These are phyloP conservation scores for Physocephala rufipes DNA, from an alignment of 2,888 invertebrate species.

Conservation along the genomic window DNA sequence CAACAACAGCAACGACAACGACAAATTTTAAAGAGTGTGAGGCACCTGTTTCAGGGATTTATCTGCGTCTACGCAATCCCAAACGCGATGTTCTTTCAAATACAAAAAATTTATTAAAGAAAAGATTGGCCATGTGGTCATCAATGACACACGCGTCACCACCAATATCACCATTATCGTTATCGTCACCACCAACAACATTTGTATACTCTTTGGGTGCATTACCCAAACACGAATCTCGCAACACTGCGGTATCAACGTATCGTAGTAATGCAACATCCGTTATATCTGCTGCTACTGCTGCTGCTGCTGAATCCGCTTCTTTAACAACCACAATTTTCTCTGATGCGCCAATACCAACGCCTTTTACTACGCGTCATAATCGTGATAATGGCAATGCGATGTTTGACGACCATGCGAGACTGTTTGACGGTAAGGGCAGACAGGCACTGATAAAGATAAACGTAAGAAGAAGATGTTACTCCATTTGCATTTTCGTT, in stretches of 20 bases:
- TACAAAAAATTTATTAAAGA: background rate
- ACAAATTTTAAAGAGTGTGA: slow-evolving; percentile 42
- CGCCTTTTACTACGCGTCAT: background rate
- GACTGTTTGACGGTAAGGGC: too few relatives aligned
- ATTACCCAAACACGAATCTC: background rate
- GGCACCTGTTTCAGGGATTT: slow-evolving; percentile 6
- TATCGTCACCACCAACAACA: slow-evolving; percentile 9
- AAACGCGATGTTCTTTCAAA: background rate
- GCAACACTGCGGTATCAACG: background rate
- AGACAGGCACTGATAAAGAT: too few relatives aligned
- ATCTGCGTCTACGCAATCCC: background rate
- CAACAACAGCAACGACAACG: slow-evolving; percentile 42
- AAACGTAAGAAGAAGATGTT: too few relatives aligned
- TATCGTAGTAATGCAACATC: slow-evolving; percentile 10
- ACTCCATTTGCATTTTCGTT: too few relatives aligned
- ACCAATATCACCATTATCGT: background rate
- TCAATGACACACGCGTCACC: background rate
- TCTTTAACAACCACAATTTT: slow-evolving; percentile 16
- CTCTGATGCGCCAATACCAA: slow-evolving; percentile 9
- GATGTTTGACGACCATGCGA: too few relatives aligned
- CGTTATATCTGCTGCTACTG: slow-evolving; percentile 14
- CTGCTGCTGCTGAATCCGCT: slow-evolving; percentile 25
- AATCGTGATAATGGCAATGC: slow-evolving; percentile 3
- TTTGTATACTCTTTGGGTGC: background rate
- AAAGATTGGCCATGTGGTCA: background rate